Base-by-base conservation (phyloP, 2,797 vertebrate genomes). In the Clangula hyemalis region DNA sequence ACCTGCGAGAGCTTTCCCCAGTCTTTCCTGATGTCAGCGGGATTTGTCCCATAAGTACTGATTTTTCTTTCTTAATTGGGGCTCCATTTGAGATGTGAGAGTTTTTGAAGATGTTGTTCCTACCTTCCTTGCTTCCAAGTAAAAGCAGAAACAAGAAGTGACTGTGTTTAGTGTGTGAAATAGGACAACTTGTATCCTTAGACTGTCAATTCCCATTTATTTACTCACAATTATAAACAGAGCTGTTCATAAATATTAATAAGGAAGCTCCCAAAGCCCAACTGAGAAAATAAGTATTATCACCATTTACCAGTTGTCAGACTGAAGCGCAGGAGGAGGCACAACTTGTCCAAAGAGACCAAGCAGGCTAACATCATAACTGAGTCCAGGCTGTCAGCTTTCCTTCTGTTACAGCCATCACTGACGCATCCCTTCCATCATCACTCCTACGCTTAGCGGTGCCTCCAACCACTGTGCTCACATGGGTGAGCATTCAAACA, bases 231-330 rank as follows among this genome's bases (percentile, higher is more conserved):
- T 92, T 95, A 85, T 24, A 89, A 83, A 80, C 79, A 83, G 25
- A 92, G 36, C 19, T 32, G n/a, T 30, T 77, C 34, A 87, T 89
- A 61, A 91, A 96, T 95, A 94, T 95, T 94, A 77, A 92, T 87
- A 25, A 54, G 38, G 78, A 94, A 30, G 51, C 87, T 92, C 60
- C 71, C 24, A 60, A 87, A 89, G 85, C 82, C 81, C 81, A 89
- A 68, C 82, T 94, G 87, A 85, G 89, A 96, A 95, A 94, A 87
- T 85, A 75, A 84, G 54, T 86, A 53, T 79, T 82, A 76, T 87
- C 85, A 83, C 76, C 76, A 53, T 25, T 80, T 85, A 57, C 54
- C 61, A 89, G 56, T 43, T 64, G 87, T 85, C 85, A 64, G 18
- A 53, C 27, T 91, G 85, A 74, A 70, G 85, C 61, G 54, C 57